Evolutionary conservation across 1,140 invertebrate genomes (phyloP).

Genomic region (Lutraria rhynchaena): DNA sequence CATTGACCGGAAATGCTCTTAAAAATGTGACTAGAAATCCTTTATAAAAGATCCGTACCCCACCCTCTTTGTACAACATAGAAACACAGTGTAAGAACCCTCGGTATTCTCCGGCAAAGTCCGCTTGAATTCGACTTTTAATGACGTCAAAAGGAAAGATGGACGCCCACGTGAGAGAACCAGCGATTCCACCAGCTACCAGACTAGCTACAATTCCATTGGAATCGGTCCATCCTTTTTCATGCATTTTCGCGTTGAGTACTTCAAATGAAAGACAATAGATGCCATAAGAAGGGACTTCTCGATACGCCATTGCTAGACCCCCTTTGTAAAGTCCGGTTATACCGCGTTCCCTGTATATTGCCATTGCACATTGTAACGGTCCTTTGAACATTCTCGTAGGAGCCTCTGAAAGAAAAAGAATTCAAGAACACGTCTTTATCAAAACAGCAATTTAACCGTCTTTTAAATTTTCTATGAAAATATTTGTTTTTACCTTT

Average conservation of each 20-base stretch:
- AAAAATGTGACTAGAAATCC: conserved; percentile 76
- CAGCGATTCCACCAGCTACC: conserved; percentile 85
- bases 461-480: too few relatives aligned
- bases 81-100: conserved; percentile 75
- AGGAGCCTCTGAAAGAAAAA: not conserved
- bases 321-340: conserved; percentile 79
- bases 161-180: conserved; percentile 82
- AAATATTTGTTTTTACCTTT: too few relatives aligned
- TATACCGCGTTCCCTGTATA: conserved; percentile 61
- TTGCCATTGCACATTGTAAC: conserved; percentile 62
- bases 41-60: conserved; percentile 77
- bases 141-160: conserved; percentile 83
- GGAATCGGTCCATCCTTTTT: conserved; percentile 54
- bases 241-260: conserved; percentile 56
- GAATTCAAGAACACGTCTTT: not conserved
- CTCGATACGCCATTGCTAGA: conserved; percentile 72
- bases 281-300: conserved; percentile 86
- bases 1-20: conserved; percentile 81
- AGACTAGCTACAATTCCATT: conserved; percentile 73
- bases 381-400: conserved; percentile 66
- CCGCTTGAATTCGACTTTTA: conserved; percentile 82
- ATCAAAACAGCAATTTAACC: too few relatives aligned
- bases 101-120: conserved; percentile 67
- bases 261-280: conserved; percentile 86
- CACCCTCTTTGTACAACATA: conserved; percentile 74